Percentiles rank a stretch among this genome's conserved stretches.
Conservation (phyloP, 23 tunicate genomes). For the Ciona savignyi region DNA sequence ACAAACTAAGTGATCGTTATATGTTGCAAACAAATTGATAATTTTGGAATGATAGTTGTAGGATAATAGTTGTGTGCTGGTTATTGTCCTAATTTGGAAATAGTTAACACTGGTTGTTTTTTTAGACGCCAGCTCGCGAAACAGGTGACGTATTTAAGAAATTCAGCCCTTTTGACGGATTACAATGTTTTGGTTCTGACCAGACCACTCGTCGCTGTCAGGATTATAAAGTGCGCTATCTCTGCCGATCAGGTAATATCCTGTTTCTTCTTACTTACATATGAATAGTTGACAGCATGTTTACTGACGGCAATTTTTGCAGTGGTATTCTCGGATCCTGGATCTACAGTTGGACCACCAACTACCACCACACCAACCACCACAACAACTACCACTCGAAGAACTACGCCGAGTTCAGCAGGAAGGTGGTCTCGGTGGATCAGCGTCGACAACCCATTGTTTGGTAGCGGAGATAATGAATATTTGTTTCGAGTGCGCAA, state of each 20-base stretch:
- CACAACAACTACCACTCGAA: background rate
- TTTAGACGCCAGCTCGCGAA: constrained; percentile 63
- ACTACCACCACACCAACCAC: constrained; percentile 8
- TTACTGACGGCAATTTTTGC: no score
- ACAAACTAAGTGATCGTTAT: no score
- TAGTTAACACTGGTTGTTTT: no score
- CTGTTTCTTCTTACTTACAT: no score
- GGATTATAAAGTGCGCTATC: constrained; percentile 61
- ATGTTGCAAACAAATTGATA: no score
- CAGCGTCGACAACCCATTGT: constrained; percentile 10
- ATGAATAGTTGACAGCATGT: no score
- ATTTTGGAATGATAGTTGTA: no score
- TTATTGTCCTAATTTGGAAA: no score
- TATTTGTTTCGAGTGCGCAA: background rate
- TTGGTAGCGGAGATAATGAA: constrained; percentile 17
- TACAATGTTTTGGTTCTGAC: constrained; percentile 52
- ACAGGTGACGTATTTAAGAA: constrained; percentile 81
- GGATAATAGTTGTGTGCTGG: no score
- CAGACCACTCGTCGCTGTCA: constrained; percentile 26
- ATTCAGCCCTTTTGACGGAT: constrained; percentile 40
- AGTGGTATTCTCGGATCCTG: no score
- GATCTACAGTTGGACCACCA: no score
- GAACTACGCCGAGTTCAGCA: background rate
- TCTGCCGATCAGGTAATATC: constrained; percentile 45
- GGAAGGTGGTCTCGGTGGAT: constrained; percentile 37